Evolutionary conservation across 2,113 vertebrate species (phyloP).

Genomic region (Choloepus hoffmanni): DNA sequence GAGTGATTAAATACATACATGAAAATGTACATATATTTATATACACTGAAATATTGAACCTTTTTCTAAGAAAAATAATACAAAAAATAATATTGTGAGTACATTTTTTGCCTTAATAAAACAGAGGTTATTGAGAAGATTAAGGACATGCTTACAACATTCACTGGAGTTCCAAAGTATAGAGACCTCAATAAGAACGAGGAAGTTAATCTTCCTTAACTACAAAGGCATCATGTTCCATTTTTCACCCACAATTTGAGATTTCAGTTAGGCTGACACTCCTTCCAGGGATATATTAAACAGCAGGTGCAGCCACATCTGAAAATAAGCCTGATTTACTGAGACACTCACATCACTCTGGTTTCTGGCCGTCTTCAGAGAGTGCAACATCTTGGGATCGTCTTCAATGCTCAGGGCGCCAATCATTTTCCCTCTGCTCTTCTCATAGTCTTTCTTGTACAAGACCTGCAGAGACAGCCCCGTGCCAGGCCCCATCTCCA

Average conservation of each 20-base stretch:
- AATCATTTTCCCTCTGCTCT: constrained; percentile 92
- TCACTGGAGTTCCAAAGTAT: background rate
- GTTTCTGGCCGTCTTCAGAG: constrained; percentile 93
- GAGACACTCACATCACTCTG: constrained; percentile 91
- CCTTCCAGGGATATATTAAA: background rate
- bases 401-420: constrained; percentile 94
- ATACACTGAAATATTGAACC: background rate
- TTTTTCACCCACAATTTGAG: background rate
- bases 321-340: background rate
- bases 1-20: too few species aligned
- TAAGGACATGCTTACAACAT: background rate
- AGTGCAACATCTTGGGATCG: constrained; percentile 95
- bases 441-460: constrained; percentile 94
- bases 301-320: background rate
- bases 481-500: background rate
- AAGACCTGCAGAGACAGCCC: constrained; percentile 87
- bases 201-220: background rate
- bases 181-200: background rate
- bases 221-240: background rate
- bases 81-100: background rate
- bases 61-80: background rate
- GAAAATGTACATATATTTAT: too few species aligned
- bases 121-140: background rate
- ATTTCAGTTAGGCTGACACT: background rate
- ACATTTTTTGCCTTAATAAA: background rate